Evolutionary conservation across 1,140 invertebrate species (phyloP), one percentile per base, ranked within the genome.

Genomic region (Liolophura sinensis): DNA sequence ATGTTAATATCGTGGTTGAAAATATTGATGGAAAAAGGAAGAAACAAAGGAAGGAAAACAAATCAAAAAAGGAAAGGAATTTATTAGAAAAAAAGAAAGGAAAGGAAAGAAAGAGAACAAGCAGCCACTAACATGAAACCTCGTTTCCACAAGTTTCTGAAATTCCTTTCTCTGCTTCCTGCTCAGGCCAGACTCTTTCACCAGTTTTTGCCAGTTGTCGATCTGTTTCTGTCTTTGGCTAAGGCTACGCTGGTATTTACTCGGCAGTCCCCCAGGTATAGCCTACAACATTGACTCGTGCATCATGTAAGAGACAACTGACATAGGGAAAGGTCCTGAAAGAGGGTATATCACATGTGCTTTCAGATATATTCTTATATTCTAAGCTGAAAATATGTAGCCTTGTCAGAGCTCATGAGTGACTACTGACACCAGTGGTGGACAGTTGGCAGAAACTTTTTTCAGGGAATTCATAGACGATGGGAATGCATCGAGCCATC

Each of bases 171-270:
- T 67, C 63, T 82, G 80, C 47, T 81, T 75, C 24, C 73, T 68
- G 25, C 63, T 66, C 9, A 83, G 66, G 14, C 77, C 74, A 22
- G 80, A 71, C 48, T 83, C 80, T 68, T 81, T 82, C 48, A 83
- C 75, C 40, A 73, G 77, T 66, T 78, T 79, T 70, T 82, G 82
- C 82, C 82, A 83, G 40, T 62, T 68, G 56, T 79, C 77, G 46
- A 83, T 76, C 60, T 78, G 73, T 54, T 74, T 73, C 52, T 80
- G 71, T 9, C 78, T 62, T 58, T 78, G 75, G 20, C 52, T 69
- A 0, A 83, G 61, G 22, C 74, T 74, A 24, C 74, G 73, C 64
- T 80, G 78, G 56, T 81, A 82, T 25, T 70, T 73, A 12, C 64
- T 66, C 5, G 82, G 80, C 46, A 83, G 65, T n/a, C 73, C 74